Conservation (phyloP, 2,113 vertebrate species). For the Grammatotria lemairii region DNA sequence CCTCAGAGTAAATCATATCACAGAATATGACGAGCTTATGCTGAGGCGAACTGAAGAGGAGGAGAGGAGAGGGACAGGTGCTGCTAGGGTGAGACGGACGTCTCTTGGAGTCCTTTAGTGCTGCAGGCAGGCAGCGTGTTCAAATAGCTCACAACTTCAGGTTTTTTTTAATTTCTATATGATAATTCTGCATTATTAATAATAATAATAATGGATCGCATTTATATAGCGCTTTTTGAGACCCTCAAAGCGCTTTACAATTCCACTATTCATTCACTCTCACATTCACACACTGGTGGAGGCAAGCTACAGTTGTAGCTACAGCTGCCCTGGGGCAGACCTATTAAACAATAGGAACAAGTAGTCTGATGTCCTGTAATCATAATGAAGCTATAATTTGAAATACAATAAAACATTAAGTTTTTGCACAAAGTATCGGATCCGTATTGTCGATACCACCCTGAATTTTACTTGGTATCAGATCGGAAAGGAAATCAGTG, state of each 20-base stretch:
- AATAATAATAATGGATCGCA: too few species aligned
- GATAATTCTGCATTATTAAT: not conserved
- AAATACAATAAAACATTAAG: not conserved
- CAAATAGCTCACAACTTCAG: not conserved
- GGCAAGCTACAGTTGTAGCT: too few species aligned
- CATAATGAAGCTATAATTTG: not conserved
- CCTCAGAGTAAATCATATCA: not conserved
- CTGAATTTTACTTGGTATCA: not conserved
- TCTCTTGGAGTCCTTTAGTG: not conserved
- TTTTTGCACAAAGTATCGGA: not conserved
- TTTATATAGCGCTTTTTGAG: too few species aligned
- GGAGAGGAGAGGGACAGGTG: not conserved
- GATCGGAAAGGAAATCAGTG: not conserved
- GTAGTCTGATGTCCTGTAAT: not conserved
- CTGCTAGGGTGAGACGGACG: not conserved
- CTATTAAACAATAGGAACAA: not conserved
- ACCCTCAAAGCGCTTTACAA: too few species aligned
- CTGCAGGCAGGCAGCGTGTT: not conserved
- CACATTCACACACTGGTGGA: too few species aligned
- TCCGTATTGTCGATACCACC: rapidly evolving
- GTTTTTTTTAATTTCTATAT: not conserved
- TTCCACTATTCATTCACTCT: too few species aligned
- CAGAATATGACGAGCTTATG: not conserved
- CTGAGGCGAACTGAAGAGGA: not conserved
- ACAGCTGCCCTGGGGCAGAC: too few species aligned